Evolutionary conservation across 2,797 vertebrate species (phyloP), one percentile per base, ranked within the genome.

Genomic region (Leptodactylus fallax): DNA sequence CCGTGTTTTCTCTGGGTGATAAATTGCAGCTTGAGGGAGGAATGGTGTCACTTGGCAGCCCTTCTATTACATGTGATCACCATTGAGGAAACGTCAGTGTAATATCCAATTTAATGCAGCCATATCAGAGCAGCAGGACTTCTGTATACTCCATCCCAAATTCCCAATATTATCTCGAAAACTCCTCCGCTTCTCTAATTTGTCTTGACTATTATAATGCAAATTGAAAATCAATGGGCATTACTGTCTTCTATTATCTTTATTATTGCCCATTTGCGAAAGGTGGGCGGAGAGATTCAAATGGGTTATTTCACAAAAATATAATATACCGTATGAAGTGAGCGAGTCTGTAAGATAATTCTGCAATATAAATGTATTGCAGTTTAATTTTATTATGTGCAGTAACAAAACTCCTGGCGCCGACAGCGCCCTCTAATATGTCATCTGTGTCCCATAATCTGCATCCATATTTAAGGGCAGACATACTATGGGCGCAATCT

Each of bases 31-130:
- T 81, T 49, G 60, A 81, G 45, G 79, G 61, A 65, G 49, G 79
- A 51, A 65, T 81, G 79, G 51, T 47, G 79, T 81, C 60, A 81
- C 79, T 81, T 81, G 79, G 79, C 79, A 81, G 79, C 60, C 23
- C 36, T 27, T 81, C 79, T 81, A 63, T 63, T 81, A 81, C 60
- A 63, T 55, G 65, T 81, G 58, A 81, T 65, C 79, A 63, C 65
- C 79, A 65, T 63, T 47, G 79, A 16, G 45, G 45, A 81, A 49
- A 60, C 23, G 45, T 81, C 79, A 81, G 61, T 25, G 47, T 81
- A 81, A 81, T 81, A 63, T 81, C 79, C 61, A 81, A 81, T 63
- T 81, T 51, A 65, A 81, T 81, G 10, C 79, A 11, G 79, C 12
- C 21, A 63, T 63, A 81, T 81, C 61, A 27, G n/a, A 77, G 49